Conservation (phyloP, 2,797 vertebrate species). For the Arctocebus calabarensis region DNA sequence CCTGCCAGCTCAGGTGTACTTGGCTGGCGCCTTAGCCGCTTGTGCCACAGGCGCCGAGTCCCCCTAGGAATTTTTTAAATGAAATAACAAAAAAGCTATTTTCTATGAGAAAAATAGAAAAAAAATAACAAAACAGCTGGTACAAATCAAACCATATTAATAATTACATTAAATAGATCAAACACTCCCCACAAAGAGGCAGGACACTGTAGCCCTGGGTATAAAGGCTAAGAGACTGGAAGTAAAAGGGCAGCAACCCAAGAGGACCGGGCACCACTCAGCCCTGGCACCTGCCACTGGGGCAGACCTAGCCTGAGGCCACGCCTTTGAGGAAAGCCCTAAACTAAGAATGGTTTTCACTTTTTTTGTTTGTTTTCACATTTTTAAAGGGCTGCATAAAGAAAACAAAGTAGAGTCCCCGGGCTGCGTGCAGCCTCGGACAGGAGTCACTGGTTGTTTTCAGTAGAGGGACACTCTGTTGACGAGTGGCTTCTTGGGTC, state of each 20-base stretch:
- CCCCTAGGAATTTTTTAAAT: background rate
- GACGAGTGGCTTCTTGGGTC: background rate
- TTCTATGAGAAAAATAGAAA: background rate
- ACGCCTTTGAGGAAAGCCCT: background rate
- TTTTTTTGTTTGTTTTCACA: constrained; percentile 9
- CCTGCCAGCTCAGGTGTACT: no score
- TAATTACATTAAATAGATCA: background rate
- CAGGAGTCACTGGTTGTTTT: constrained; percentile 56
- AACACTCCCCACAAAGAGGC: background rate
- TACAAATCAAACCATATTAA: background rate
- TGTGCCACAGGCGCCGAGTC: no score
- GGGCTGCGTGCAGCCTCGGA: no score
- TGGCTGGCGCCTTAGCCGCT: no score
- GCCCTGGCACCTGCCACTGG: rapidly evolving
- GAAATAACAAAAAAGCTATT: background rate
- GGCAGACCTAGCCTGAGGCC: background rate
- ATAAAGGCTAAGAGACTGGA: no score
- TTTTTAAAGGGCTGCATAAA: background rate
- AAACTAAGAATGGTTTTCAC: background rate
- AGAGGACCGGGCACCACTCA: rapidly evolving
- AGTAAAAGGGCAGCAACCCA: background rate
- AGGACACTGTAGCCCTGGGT: rapidly evolving
- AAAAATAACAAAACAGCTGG: background rate
- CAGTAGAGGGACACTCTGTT: background rate
- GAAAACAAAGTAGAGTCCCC: no score